Evolutionary conservation across 2,113 vertebrate genomes (phyloP), one percentile per base, ranked within the genome.

Genomic region (Microcebus ravelobensis): DNA sequence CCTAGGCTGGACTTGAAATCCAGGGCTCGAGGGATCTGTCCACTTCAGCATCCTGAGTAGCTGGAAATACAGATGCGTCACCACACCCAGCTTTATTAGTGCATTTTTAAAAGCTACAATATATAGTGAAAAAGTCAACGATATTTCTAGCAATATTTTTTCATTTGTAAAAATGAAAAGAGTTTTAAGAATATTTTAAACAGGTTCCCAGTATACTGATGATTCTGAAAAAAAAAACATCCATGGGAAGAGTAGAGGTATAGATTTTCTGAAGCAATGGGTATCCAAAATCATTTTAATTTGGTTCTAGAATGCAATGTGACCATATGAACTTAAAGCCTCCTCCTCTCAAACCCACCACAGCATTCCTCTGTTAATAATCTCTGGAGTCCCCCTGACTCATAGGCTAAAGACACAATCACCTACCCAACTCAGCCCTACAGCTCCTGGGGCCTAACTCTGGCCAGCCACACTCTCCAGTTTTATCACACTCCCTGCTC

Each of bases 111-210:
- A 81, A 81, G 45, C 79, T 57, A 86, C 20, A 93, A 31, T 67
- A 14, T 77, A 81, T 11, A 73, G 39, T 59, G 14, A 84, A 70
- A 94, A 97, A 61, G 39, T 83, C 63, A 79, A 57, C 88, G 39
- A 29, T 71, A 67, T 86, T 95, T 82, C n/a, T 93, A 81, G 71
- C n/a, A n/a, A 57, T 61, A 87, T 67, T 79, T 77, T 82, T 71
- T 91, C 23, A 27, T 85, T 94, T 67, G 67, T 68, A 86, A 96
- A 96, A 86, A 1, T 91, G 31, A 89, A 95, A 93, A 74, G 70
- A 57, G 9, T 61, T 74, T 91, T 90, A 82, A 70, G 15, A 70
- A 67, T 79, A 87, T 92, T 84, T 96, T 85, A 34, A 85, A 29
- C 15, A 45, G 34, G 61, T 83, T 55, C n/a, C 94, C 15, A 74